Base-by-base conservation (phyloP, 2,113 vertebrate species). In the Syrrhaptes paradoxus region DNA sequence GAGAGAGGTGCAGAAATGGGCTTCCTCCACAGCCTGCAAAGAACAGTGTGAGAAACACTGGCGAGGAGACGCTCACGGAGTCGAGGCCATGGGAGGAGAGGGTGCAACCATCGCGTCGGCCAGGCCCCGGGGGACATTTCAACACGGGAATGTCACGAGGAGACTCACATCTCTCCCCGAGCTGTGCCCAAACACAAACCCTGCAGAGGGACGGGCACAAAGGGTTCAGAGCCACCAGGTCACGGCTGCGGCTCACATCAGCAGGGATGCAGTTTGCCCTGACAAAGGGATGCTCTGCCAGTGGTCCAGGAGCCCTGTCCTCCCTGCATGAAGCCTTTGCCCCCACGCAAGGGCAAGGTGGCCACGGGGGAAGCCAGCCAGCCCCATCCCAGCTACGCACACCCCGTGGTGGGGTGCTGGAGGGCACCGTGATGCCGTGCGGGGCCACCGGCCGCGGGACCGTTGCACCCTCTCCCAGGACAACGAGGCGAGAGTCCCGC, bases 391-490 rank as follows among this genome's bases (percentile, higher is more conserved):
- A 55, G 45, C 29, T 45, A 14, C 0, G 2, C 49, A 20, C 24
- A 65, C 48, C 67, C 17, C 0, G 0, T 2, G 31, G 28, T 5
- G 41, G 34, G 29, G 17, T 10, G 32, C 75, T 4, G 2, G 71
- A 43, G 48, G 32, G 24, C 67, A 62, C 52, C 2, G 0, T 0
- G 3, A 22, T 2, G 46, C 36, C 4, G 0, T 4, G 17, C 6
- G 1, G 77, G 58, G 87, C 89, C 41, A 9, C 54, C 7, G 10
- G 71, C 85, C 29, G 2, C 9, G 26, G 74, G 89, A 95, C 96
- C 67, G 38, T 99, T 99, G 98, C 98, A 99, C 98, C 98, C 98
- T 99, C 96, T 98, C 97, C 98, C n/a, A 97, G 97, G 97, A 98
- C 98, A 98, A 99, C 98, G 93, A 98, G 98, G 97, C 95, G 96